Percentiles rank a stretch among this genome's conserved stretches.
Conservation (phyloP, 2,797 vertebrate species). For the Sylvia borin region DNA sequence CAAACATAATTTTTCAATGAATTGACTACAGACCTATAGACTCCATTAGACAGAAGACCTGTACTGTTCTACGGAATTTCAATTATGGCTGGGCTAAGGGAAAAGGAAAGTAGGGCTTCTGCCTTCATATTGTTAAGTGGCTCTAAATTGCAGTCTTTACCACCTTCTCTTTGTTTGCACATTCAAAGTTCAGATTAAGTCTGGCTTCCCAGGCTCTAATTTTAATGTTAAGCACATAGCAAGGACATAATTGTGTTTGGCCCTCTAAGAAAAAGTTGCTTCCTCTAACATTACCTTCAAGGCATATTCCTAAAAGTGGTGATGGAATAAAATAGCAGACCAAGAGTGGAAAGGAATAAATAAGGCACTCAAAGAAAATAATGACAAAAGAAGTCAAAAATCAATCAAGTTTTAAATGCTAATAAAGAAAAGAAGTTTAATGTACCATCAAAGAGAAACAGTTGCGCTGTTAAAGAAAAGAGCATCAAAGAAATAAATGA, state of each 20-base stretch:
- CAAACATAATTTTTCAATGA: not conserved
- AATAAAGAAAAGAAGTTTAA: constrained; percentile 35
- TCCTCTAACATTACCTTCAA: not conserved
- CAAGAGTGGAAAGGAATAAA: not conserved
- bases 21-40: not conserved
- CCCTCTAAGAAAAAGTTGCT: not conserved
- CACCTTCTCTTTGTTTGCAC: not conserved
- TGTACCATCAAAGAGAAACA: constrained; percentile 50
- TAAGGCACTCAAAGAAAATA: not conserved
- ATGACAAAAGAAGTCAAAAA: constrained; percentile 26
- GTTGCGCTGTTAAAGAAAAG: constrained; percentile 27
- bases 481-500: constrained; percentile 44
- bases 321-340: not conserved
- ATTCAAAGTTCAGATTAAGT: not conserved
- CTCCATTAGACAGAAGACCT: not conserved
- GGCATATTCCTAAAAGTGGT: not conserved
- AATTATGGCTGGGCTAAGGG: not conserved
- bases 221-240: not conserved
- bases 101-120: not conserved
- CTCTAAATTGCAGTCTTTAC: not conserved
- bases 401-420: constrained; percentile 35
- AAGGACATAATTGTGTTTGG: not conserved
- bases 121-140: not conserved
- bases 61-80: not conserved
- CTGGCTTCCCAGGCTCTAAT: not conserved